A percentile compares a stretch with the other conserved stretches of the same genome.
Conservation (phyloP, 2,888 invertebrate genomes). For the Candidula unifasciata region DNA sequence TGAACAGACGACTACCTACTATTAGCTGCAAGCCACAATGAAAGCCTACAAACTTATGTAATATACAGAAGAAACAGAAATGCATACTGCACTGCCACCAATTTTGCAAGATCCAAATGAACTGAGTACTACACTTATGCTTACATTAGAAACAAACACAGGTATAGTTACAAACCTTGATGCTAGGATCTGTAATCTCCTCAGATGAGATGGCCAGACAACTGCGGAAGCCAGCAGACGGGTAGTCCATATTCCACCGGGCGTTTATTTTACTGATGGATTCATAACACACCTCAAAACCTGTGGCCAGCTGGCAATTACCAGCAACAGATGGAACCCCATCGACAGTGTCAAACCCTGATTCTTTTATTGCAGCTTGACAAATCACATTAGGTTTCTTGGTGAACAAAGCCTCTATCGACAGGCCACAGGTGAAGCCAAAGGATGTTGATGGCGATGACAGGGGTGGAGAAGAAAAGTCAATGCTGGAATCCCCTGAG, state of each 20-base stretch:
- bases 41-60: too few species aligned
- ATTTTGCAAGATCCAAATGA: too few species aligned
- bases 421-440: conserved; percentile 15
- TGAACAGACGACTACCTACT: too few species aligned
- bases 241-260: conserved; percentile 37
- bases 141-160: neutral
- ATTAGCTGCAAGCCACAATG: too few species aligned
- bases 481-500: conserved; percentile 7
- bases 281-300: neutral
- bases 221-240: conserved; percentile 37
- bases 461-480: neutral
- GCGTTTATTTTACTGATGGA: conserved; percentile 28
- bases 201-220: conserved; percentile 4
- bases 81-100: too few species aligned
- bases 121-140: too few species aligned
- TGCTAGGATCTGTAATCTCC: conserved; percentile 6
- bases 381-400: neutral
- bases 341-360: neutral
- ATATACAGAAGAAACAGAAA: too few species aligned
- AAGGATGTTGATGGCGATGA: neutral
- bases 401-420: conserved; percentile 1
- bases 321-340: neutral
- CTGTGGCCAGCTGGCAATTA: neutral
- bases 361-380: neutral
- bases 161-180: conserved; percentile 26